Conservation (phyloP, 2,113 vertebrate genomes). For the Meriones unguiculatus region DNA sequence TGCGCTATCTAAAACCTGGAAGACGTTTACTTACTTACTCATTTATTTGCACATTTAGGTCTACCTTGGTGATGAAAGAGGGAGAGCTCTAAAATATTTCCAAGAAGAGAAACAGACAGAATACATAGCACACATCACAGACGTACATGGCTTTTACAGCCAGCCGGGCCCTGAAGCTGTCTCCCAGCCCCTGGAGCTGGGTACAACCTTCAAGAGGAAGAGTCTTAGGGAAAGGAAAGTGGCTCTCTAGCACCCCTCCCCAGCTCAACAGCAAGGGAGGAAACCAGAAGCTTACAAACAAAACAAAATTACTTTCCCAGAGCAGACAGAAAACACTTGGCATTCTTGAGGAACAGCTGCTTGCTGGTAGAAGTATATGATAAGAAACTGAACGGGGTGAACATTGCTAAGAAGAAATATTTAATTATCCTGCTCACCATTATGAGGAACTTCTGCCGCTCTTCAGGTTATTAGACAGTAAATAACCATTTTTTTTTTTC, state of each 20-base stretch:
- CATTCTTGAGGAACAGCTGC: constrained; percentile 76
- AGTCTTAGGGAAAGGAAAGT: neutral
- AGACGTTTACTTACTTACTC: neutral
- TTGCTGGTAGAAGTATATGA: constrained; percentile 83
- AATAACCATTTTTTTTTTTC: constrained; percentile 93
- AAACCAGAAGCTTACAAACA: neutral
- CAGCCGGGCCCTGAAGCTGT: neutral
- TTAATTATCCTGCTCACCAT: constrained; percentile 91
- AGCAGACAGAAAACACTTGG: constrained; percentile 61
- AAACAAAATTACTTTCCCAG: constrained; percentile 66
- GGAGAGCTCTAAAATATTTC: neutral
- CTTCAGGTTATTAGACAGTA: constrained; percentile 92
- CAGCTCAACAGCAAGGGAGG: neutral
- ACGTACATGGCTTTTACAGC: neutral
- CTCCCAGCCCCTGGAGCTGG: neutral
- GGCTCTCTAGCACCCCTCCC: neutral
- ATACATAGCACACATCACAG: neutral
- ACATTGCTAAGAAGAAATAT: constrained; percentile 87
- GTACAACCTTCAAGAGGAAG: too few species aligned
- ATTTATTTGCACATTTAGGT: constrained; percentile 10
- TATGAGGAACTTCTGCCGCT: constrained; percentile 91
- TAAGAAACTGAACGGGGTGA: constrained; percentile 86
- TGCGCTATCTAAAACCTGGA: neutral
- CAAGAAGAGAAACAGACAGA: neutral
- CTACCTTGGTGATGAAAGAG: neutral